phyloP scores from a whole-genome alignment of 1,140 invertebrate genomes.

The Aphaenogaster floridana region DNA sequence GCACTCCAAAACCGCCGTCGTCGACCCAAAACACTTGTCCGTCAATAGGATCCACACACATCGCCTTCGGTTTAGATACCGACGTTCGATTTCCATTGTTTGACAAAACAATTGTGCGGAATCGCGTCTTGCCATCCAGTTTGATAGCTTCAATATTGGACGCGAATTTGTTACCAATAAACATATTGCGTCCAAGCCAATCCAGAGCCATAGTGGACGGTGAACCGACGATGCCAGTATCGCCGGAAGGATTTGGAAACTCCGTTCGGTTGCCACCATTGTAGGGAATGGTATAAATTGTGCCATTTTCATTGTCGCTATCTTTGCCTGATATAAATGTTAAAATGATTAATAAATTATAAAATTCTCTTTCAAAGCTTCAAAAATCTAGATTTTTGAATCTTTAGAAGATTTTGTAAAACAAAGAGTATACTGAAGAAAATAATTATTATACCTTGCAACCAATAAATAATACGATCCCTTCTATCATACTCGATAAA shows the following conservation, averaged over 20 bases:
- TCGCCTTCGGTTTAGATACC: constrained; percentile 94
- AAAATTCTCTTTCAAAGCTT: not conserved
- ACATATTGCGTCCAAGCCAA: constrained; percentile 98
- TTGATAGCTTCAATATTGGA: constrained; percentile 97
- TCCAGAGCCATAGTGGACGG: constrained; percentile 97
- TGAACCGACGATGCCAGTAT: constrained; percentile 95
- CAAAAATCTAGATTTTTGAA: not conserved
- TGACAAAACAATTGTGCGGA: constrained; percentile 95
- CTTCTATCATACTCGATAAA: constrained; percentile 97
- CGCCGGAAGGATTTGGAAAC: constrained; percentile 90
- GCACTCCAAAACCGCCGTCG: constrained; percentile 96
- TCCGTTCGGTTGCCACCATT: constrained; percentile 95
- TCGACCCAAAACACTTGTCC: constrained; percentile 97
- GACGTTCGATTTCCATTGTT: constrained; percentile 96
- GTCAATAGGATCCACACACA: constrained; percentile 96
- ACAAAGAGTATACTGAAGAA: not conserved
- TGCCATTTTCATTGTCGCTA: constrained; percentile 92
- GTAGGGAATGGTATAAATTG: constrained; percentile 94
- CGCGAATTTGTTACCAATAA: constrained; percentile 96
- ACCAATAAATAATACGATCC: constrained; percentile 94
- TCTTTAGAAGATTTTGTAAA: not conserved
- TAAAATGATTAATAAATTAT: constrained; percentile 10
- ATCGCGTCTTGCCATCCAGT: constrained; percentile 94
- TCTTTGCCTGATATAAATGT: constrained; percentile 85
- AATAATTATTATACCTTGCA: constrained; percentile 87